Conservation (phyloP, 2,888 invertebrate genomes). For the Pterostichus madidus region DNA sequence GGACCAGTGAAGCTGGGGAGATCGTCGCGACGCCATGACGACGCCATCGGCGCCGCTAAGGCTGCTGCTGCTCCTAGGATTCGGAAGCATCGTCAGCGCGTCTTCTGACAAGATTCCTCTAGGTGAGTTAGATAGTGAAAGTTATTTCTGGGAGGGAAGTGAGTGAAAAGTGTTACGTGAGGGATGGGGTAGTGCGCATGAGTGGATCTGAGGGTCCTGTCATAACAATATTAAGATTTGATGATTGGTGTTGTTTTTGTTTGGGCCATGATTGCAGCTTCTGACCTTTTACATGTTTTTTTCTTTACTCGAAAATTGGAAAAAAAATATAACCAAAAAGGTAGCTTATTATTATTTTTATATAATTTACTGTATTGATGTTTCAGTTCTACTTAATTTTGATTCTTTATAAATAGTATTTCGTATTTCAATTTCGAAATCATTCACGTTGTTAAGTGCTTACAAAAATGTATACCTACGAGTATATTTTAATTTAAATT, state of each 20-base stretch:
- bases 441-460: no score
- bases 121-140: slow-evolving; percentile 72
- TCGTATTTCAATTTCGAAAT: no score
- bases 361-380: no score
- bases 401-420: no score
- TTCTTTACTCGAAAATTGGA: no score
- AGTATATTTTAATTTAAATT: no score
- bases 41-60: slow-evolving; percentile 71
- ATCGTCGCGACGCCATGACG: slow-evolving; percentile 73
- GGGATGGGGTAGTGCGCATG: background rate
- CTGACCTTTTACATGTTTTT: no score
- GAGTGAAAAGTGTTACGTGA: background rate
- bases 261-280: background rate
- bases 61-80: slow-evolving; percentile 73
- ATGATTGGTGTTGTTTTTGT: slow-evolving; percentile 45
- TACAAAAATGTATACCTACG: no score
- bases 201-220: slow-evolving; percentile 8
- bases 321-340: no score
- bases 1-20: slow-evolving; percentile 74
- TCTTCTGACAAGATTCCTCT: slow-evolving; percentile 75
- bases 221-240: slow-evolving; percentile 54
- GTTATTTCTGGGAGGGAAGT: background rate
- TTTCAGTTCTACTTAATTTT: no score
- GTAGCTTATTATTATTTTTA: no score
- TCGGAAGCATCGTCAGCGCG: slow-evolving; percentile 63